phyloP scores from a whole-genome alignment of 1,140 invertebrate genomes.

The Psilanteris sp. region DNA sequence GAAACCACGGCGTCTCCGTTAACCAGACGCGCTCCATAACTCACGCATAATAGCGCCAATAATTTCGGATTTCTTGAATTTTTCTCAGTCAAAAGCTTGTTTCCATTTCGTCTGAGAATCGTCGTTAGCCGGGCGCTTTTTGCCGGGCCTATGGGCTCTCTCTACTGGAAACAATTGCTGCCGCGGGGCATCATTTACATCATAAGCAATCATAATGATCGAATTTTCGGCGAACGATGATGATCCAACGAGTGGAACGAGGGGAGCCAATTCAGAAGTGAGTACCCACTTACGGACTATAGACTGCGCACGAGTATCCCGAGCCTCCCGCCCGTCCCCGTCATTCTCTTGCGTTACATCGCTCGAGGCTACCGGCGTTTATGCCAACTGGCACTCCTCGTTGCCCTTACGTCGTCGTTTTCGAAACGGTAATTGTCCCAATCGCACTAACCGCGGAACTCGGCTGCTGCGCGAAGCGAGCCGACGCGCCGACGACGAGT shows the following conservation, averaged over 20 bases:
- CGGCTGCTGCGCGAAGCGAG: constrained; percentile 47
- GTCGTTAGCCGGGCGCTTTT: constrained; percentile 32
- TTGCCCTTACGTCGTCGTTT: constrained; percentile 51
- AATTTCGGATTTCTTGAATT: constrained; percentile 26
- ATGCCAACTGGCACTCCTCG: constrained; percentile 64
- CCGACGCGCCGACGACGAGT: no score
- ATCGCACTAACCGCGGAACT: constrained; percentile 60
- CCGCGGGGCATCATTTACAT: constrained; percentile 80
- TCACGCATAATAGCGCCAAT: constrained; percentile 24
- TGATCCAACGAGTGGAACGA: constrained; percentile 78
- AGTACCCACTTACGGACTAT: constrained; percentile 75
- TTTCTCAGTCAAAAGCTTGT: constrained; percentile 43
- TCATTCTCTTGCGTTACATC: constrained; percentile 43
- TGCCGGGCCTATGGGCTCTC: constrained; percentile 57
- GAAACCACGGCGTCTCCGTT: no score
- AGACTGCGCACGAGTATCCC: constrained; percentile 50
- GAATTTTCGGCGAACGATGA: constrained; percentile 79
- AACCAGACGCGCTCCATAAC: constrained; percentile 16
- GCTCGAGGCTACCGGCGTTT: constrained; percentile 60
- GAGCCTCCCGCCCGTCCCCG: constrained; percentile 27
- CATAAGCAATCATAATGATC: constrained; percentile 81
- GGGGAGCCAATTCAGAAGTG: constrained; percentile 77
- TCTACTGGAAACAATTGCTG: constrained; percentile 79
- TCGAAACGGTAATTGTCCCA: constrained; percentile 59
- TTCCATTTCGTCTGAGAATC: constrained; percentile 40